A percentile compares a stretch with the other conserved stretches of the same genome.
These are phyloP conservation scores for Holothuria glaberrima DNA, from an alignment of 35 echinoderm and acorn worm genomes.

Conservation along the genomic window DNA sequence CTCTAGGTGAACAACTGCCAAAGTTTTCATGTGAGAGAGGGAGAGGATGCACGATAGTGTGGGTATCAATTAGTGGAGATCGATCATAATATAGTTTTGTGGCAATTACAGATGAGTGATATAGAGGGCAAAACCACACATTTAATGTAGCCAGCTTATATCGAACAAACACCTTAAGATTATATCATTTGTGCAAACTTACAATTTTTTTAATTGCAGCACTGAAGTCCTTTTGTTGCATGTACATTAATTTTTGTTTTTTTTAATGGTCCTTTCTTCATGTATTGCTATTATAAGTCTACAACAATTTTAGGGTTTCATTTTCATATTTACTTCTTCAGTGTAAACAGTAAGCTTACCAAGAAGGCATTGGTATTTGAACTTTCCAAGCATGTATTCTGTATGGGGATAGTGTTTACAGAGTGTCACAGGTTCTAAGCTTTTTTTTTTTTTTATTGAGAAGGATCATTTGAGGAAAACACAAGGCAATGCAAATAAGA, in stretches of 20 bases:
- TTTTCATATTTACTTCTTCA: conserved; percentile 13
- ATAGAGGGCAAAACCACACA: no score
- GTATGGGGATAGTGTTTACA: not conserved
- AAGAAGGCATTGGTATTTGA: conserved; percentile 37
- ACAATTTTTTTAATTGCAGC: no score
- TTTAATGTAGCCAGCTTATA: no score
- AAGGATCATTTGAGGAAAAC: conserved; percentile 32
- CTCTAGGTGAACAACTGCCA: conserved; percentile 41
- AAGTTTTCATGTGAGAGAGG: no score
- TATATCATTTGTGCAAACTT: no score
- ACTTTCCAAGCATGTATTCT: conserved; percentile 47
- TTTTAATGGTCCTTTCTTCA: not conserved
- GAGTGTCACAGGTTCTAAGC: conserved; percentile 18
- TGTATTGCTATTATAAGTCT: not conserved
- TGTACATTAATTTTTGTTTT: conserved; percentile 14
- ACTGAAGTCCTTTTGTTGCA: not conserved
- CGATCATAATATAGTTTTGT: no score
- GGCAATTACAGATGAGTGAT: no score
- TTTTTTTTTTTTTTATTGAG: conserved; percentile 9
- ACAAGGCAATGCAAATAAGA: not conserved
- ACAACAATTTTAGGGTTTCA: not conserved
- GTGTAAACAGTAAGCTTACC: conserved; percentile 11
- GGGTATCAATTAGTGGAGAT: no score
- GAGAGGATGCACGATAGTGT: no score
- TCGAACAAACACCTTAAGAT: no score